Conservation (phyloP, 2,797 vertebrate species). For the Simalia tracyae region DNA sequence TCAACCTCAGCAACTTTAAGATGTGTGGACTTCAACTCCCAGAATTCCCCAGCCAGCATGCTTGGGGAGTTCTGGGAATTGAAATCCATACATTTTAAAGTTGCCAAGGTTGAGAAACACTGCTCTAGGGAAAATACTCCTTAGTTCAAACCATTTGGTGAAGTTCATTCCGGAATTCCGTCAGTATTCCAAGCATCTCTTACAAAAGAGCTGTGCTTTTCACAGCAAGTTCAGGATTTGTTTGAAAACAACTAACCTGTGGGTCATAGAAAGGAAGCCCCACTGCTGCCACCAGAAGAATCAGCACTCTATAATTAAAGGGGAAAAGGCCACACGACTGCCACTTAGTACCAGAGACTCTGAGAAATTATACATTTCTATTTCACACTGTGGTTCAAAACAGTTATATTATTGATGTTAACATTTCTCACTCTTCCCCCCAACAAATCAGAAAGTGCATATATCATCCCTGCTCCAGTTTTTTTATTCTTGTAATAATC, state of each 20-base stretch:
- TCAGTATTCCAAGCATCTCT: not conserved
- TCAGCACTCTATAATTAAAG: constrained; percentile 62
- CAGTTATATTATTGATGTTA: not conserved
- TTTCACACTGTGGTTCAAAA: not conserved
- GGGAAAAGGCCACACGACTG: not conserved
- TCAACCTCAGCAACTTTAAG: no score
- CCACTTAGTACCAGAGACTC: not conserved
- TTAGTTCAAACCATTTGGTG: not conserved
- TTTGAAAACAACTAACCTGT: constrained; percentile 64
- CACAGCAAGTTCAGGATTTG: not conserved
- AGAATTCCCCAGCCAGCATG: not conserved
- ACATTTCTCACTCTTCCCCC: not conserved
- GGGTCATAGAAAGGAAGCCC: constrained; percentile 82
- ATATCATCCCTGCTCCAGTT: not conserved
- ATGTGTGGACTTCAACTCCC: no score
- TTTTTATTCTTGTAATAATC: not conserved
- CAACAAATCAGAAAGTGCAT: not conserved
- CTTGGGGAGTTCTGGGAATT: not conserved
- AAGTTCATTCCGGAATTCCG: not conserved
- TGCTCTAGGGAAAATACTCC: not conserved
- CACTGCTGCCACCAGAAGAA: constrained; percentile 77
- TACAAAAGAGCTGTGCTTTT: not conserved
- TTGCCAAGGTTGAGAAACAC: not conserved
- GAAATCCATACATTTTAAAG: not conserved
- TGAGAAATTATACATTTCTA: not conserved